Evolutionary conservation across 37 sponge, comb jelly and placozoan species (phyloP), one percentile per base, ranked within the genome.

Genomic region (Diacarnus erythraeanus): DNA sequence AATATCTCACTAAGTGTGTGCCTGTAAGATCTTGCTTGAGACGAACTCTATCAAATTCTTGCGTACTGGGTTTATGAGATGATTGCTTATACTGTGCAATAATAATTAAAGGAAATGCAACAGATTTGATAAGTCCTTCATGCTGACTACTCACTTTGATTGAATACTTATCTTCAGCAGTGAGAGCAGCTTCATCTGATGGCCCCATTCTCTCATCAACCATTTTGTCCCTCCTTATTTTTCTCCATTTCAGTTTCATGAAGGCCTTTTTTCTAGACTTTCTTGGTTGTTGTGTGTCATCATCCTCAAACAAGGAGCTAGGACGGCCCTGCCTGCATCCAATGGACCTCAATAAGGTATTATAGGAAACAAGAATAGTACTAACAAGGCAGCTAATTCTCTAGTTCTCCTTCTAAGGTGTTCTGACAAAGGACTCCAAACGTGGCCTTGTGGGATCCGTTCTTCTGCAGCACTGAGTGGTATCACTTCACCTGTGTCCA

Each of bases 401-500:
- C 39, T 71, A 8, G 85, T 78, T 30, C 85, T 61, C 22, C 73
- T 23, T 6, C 60, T 27, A 34, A 85, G 85, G 51, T 85, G 85
- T 43, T 77, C 72, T 4, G 78, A 71, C 44, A 85, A 78, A 61
- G 85, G 85, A 35, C 36, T 73, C 81, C 72, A 81, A 25, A 42
- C 72, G 29, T 59, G 44, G 42, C 75, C 67, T 4, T 60, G 82
- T 2, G 91, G 90, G 42, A 93, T 93, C 20, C 56, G 35, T 35
- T 83, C 72, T 44, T 93, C 94, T 33, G 91, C 97, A 2, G 71
- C 86, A 61, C 91, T 90, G 37, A 96, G 80, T 5, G 91, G 83
- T 3, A 89, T 81, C 57, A 65, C 58, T 59, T 90, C 94, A 0
- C 97, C 97, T 12, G 94, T 92, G 64, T 96, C 97, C 26, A 96